Evolutionary conservation across 1,140 invertebrate genomes (phyloP).

Genomic region (Argopecten irradians): DNA sequence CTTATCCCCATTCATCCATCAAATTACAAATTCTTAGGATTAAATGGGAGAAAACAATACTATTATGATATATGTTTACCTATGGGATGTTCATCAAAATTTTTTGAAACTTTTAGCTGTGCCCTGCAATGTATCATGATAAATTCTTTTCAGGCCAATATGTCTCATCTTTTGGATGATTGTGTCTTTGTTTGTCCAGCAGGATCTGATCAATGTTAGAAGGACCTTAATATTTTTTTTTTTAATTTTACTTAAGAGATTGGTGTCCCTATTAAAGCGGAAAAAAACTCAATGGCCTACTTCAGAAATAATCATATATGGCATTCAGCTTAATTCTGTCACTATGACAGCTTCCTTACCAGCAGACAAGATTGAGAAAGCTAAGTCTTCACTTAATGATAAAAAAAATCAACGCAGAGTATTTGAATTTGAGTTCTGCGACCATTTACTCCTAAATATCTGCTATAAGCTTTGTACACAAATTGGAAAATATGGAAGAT

Average conservation of each 20-base stretch:
- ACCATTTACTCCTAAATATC: constrained; percentile 30
- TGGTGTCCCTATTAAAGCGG: constrained; percentile 29
- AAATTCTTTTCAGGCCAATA: not conserved
- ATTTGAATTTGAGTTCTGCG: too few species aligned
- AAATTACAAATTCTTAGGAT: constrained; percentile 29
- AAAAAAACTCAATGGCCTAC: not conserved
- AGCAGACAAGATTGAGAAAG: not conserved
- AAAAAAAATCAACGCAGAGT: too few species aligned
- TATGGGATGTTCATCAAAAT: constrained; percentile 27
- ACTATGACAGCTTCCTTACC: constrained; percentile 14
- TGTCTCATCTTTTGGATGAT: constrained; percentile 45
- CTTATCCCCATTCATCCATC: constrained; percentile 26
- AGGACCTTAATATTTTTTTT: not conserved
- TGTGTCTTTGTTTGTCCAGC: constrained; percentile 31
- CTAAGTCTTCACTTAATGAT: too few species aligned
- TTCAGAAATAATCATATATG: not conserved
- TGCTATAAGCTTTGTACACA: constrained; percentile 29
- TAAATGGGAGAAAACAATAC: not conserved
- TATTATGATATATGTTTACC: constrained; percentile 34
- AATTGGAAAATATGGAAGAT: constrained; percentile 19
- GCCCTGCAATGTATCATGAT: constrained; percentile 28
- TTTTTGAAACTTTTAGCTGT: not conserved
- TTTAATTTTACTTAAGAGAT: not conserved
- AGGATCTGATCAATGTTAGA: not conserved
- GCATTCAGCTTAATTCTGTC: not conserved